A percentile compares a stretch with the other conserved stretches of the same genome.
These are phyloP conservation scores for Atopsyche davidsoni DNA, from an alignment of 1,140 invertebrate genomes.

Conservation along the genomic window DNA sequence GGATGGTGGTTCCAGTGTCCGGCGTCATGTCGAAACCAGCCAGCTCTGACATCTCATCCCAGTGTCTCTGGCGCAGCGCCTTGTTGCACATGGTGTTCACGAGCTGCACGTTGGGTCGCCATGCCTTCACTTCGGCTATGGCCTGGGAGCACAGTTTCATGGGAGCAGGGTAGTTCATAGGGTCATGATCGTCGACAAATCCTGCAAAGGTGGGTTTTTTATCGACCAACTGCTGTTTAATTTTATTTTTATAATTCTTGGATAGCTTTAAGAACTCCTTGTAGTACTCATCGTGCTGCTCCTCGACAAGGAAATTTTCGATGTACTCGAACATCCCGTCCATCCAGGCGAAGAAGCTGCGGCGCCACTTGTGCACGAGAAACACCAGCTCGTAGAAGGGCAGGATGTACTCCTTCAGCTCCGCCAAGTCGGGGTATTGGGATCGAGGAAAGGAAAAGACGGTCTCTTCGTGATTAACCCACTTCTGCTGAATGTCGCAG, in stretches of 20 bases:
- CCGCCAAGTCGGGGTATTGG: slow-evolving; percentile 66
- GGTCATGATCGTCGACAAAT: slow-evolving; percentile 68
- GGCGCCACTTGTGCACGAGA: slow-evolving; percentile 63
- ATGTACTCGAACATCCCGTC: slow-evolving; percentile 83
- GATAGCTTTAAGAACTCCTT: slow-evolving; percentile 72
- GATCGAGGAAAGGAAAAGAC: slow-evolving; percentile 75
- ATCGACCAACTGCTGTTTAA: slow-evolving; percentile 67
- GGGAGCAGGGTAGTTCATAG: slow-evolving; percentile 68
- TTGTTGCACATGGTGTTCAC: slow-evolving; percentile 83
- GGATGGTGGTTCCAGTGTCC: slow-evolving; percentile 74
- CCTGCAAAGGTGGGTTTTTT: slow-evolving; percentile 59
- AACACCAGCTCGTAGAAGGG: slow-evolving; percentile 63
- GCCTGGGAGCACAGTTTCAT: slow-evolving; percentile 67
- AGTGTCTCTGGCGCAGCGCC: slow-evolving; percentile 79
- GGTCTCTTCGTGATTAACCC: slow-evolving; percentile 86
- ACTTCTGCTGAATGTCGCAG: slow-evolving; percentile 64
- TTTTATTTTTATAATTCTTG: slow-evolving; percentile 73
- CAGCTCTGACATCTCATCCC: slow-evolving; percentile 83
- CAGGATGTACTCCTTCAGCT: slow-evolving; percentile 61
- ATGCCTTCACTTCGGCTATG: slow-evolving; percentile 70
- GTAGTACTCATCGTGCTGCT: slow-evolving; percentile 64
- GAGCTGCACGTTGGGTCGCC: slow-evolving; percentile 72
- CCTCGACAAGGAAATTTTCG: slow-evolving; percentile 64
- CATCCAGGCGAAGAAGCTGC: slow-evolving; percentile 79
- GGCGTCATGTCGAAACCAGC: slow-evolving; percentile 80